Evolutionary conservation across 2,113 vertebrate species (phyloP).

Genomic region (Nettapus auritus): DNA sequence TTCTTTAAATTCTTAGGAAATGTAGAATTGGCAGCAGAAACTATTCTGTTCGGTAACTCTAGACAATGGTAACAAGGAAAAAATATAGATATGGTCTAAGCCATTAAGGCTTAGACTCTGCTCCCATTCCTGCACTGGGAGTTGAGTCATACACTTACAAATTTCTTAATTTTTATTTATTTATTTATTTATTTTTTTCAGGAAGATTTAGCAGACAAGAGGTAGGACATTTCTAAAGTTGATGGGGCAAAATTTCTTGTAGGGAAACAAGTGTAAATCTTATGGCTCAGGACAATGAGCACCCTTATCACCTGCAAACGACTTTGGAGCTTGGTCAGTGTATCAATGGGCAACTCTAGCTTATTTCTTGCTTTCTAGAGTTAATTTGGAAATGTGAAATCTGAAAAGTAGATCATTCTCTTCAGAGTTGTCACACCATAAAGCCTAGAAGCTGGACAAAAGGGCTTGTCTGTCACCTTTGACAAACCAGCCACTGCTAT

Average conservation of each 20-base stretch:
- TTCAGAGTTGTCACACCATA: neutral
- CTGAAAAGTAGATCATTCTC: neutral
- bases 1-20: neutral
- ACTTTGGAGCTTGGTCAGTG: neutral
- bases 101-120: neutral
- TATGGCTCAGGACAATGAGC: neutral
- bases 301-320: neutral
- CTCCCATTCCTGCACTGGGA: neutral
- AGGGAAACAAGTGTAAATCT: neutral
- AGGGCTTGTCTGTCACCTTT: neutral
- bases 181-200: no score
- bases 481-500: neutral
- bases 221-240: neutral
- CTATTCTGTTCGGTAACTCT: neutral
- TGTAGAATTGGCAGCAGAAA: neutral
- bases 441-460: neutral
- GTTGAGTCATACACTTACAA: neutral
- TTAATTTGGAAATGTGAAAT: neutral
- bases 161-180: neutral
- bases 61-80: neutral
- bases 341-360: neutral
- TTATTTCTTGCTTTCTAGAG: neutral
- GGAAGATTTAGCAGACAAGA: neutral
- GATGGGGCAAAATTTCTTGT: neutral
- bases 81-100: neutral